These are phyloP conservation scores for Bathynomus jamesi DNA, from an alignment of 1,140 invertebrate species.

Conservation along the genomic window DNA sequence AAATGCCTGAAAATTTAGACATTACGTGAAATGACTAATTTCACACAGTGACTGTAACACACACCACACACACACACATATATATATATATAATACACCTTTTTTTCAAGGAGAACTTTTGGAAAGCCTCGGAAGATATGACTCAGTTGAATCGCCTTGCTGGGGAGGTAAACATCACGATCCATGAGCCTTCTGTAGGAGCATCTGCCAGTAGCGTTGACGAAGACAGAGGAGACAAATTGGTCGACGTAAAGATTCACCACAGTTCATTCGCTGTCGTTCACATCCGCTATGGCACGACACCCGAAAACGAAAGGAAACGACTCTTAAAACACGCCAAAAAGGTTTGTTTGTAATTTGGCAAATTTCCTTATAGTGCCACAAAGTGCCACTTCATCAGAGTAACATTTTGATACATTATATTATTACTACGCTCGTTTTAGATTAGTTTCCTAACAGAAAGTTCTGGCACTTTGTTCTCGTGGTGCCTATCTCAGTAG, in stretches of 20 bases:
- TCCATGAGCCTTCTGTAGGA: constrained; percentile 69
- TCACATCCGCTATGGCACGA: constrained; percentile 69
- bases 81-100: background rate
- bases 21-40: too few relatives aligned
- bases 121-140: constrained; percentile 77
- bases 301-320: constrained; percentile 75
- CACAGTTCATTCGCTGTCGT: constrained; percentile 33
- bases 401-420: too few relatives aligned
- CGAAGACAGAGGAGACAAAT: constrained; percentile 38
- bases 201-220: constrained; percentile 13
- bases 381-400: constrained; percentile 41
- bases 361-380: background rate
- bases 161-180: constrained; percentile 85
- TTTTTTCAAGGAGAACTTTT: constrained; percentile 41
- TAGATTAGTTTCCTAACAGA: too few relatives aligned
- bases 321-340: constrained; percentile 80
- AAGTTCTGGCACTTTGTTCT: background rate
- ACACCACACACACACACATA: too few relatives aligned
- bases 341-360: constrained; percentile 31
- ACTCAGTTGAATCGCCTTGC: constrained; percentile 78
- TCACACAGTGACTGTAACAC: too few relatives aligned
- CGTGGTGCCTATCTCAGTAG: background rate
- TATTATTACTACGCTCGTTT: too few relatives aligned
- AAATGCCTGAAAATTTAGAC: too few relatives aligned
- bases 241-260: constrained; percentile 76